A percentile compares a stretch with the other conserved stretches of the same genome.
These are phyloP conservation scores for Etheostoma spectabile DNA, from an alignment of 2,113 vertebrate species.

Conservation along the genomic window DNA sequence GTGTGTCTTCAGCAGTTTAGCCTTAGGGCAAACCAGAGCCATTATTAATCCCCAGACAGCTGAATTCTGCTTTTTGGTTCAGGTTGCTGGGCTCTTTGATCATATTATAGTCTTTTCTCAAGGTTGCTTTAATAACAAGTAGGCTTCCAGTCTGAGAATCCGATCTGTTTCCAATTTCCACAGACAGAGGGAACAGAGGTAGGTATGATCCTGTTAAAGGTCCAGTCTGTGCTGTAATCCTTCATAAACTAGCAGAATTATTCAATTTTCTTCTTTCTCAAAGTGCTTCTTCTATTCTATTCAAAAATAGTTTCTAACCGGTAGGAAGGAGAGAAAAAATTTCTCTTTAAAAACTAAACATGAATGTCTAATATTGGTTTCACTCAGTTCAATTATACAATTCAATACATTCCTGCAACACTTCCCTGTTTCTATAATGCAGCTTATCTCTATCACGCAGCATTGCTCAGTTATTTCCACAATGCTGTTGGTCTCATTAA, in stretches of 20 bases:
- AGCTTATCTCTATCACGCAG: constrained; percentile 52
- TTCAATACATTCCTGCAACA: constrained; percentile 19
- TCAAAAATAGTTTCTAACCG: not conserved
- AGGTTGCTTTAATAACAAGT: constrained; percentile 56
- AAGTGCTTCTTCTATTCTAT: not conserved
- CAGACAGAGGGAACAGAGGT: not conserved
- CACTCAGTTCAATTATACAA: not conserved
- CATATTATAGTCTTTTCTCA: constrained; percentile 46
- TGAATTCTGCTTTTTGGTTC: constrained; percentile 31
- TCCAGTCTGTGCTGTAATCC: not conserved
- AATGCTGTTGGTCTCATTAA: constrained; percentile 6
- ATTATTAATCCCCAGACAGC: constrained; percentile 58
- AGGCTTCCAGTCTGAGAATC: constrained; percentile 5
- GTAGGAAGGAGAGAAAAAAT: not conserved
- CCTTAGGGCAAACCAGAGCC: constrained; percentile 24
- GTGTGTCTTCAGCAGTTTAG: constrained; percentile 14
- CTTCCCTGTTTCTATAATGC: not conserved
- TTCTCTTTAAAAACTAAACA: constrained; percentile 23
- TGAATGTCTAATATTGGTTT: constrained; percentile 17
- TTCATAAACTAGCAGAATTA: not conserved
- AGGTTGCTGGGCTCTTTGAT: constrained; percentile 52
- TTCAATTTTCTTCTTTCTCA: not conserved
- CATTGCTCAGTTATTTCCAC: not conserved
- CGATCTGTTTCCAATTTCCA: constrained; percentile 21
- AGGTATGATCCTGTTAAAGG: constrained; percentile 10